phyloP scores from a whole-genome alignment of 35 echinoderm and acorn worm genomes.

The Anneissia japonica region DNA sequence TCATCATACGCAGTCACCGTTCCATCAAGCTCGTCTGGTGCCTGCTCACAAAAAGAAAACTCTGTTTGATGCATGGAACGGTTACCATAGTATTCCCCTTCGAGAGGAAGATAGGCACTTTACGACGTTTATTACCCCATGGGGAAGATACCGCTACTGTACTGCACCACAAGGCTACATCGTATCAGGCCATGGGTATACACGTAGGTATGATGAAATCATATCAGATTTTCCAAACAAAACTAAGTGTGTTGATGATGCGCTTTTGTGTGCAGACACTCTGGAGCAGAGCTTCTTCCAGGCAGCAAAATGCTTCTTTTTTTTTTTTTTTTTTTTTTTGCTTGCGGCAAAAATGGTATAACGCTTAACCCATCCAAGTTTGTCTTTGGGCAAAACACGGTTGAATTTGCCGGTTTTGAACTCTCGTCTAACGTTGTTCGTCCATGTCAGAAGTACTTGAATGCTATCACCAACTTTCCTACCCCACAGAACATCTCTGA shows the following conservation, averaged over 20 bases:
- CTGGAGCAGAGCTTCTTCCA: conserved; percentile 9
- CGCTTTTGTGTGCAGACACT: conserved; percentile 24
- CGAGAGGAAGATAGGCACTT: conserved; percentile 22
- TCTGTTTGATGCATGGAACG: conserved; percentile 37
- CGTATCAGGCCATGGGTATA: conserved; percentile 2
- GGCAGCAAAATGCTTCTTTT: background rate
- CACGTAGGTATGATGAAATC: conserved; percentile 24
- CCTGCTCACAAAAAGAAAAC: conserved; percentile 10
- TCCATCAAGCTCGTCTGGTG: conserved; percentile 11
- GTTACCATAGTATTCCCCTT: conserved; percentile 29
- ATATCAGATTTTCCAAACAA: conserved; percentile 19
- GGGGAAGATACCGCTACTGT: conserved; percentile 22
- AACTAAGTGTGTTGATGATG: conserved; percentile 23
- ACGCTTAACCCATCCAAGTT: conserved; percentile 2
- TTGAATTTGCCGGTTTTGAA: conserved; percentile 22
- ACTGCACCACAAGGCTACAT: conserved; percentile 16
- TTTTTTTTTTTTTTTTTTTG: too few species aligned
- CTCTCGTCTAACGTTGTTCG: conserved; percentile 14
- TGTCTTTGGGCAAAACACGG: background rate
- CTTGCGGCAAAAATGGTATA: conserved; percentile 12
- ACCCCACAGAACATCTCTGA: conserved; percentile 19
- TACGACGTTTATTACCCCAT: conserved; percentile 23
- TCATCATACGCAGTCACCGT: conserved; percentile 32
- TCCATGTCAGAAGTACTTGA: background rate
- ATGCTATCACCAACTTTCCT: background rate